phyloP scores from a whole-genome alignment of 2,888 invertebrate genomes.

The Encarsia formosa region DNA sequence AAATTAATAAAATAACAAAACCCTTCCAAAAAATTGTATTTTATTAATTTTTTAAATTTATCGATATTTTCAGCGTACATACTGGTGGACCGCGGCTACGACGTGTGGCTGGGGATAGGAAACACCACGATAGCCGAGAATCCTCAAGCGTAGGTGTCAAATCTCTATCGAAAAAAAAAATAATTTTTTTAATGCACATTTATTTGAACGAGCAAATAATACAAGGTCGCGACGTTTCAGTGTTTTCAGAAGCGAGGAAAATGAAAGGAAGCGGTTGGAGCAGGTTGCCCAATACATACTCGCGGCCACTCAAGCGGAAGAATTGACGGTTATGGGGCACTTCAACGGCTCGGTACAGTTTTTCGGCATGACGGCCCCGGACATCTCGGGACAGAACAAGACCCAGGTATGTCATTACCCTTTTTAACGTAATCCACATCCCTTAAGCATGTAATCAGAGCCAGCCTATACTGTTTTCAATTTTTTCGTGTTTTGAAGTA shows the following conservation, averaged over 20 bases:
- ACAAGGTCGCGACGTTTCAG: too few species aligned
- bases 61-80: conserved; percentile 36
- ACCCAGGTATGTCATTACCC: conserved; percentile 17
- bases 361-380: conserved; percentile 35
- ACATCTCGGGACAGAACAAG: conserved; percentile 13
- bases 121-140: conserved; percentile 34
- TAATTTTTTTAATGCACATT: too few species aligned
- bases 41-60: too few species aligned
- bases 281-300: conserved; percentile 37
- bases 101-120: conserved; percentile 41
- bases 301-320: conserved; percentile 34
- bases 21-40: too few species aligned
- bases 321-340: conserved; percentile 40
- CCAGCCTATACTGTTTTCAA: too few species aligned
- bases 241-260: conserved; percentile 33
- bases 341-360: conserved; percentile 37
- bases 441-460: too few species aligned
- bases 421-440: too few species aligned
- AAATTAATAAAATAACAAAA: too few species aligned
- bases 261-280: conserved; percentile 35
- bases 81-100: conserved; percentile 40
- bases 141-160: conserved; percentile 19
- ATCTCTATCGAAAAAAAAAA: conserved; percentile 1
- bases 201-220: too few species aligned
- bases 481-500: too few species aligned